Conservation (phyloP, 2,888 invertebrate species). For the Microctonus brassicae region DNA sequence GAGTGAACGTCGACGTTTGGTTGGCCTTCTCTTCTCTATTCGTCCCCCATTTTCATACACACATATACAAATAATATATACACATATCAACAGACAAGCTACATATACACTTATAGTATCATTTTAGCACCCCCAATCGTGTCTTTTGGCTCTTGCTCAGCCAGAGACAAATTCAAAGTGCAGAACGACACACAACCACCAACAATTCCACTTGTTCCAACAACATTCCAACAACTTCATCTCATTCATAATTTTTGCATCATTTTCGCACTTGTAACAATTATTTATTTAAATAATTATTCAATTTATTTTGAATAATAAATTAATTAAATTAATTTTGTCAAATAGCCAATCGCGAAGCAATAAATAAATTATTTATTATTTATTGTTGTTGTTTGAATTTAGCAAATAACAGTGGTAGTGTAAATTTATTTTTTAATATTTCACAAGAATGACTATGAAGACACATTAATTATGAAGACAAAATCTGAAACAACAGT, state of each 20-base stretch:
- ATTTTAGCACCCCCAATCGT: background rate
- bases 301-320: too few species aligned
- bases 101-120: slow-evolving; percentile 2
- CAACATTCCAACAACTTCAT: background rate
- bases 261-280: background rate
- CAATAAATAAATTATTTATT: too few species aligned
- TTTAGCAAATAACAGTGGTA: too few species aligned
- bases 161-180: slow-evolving; percentile 19
- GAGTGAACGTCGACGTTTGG: slow-evolving; percentile 54
- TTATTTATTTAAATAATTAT: too few species aligned
- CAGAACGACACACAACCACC: slow-evolving; percentile 15
- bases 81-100: too few species aligned
- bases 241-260: background rate
- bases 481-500: background rate
- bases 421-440: too few species aligned
- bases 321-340: too few species aligned
- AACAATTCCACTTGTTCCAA: slow-evolving; percentile 1
- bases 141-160: slow-evolving; percentile 7
- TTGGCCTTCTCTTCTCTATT: slow-evolving; percentile 52
- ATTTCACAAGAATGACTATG: background rate
- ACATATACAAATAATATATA: background rate
- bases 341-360: too few species aligned
- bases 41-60: slow-evolving; percentile 13
- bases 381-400: too few species aligned
- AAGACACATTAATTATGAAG: too few species aligned